Percentiles rank a stretch among this genome's conserved stretches.
Conservation (phyloP, 2,888 invertebrate species). For the Aricia artaxerxes region DNA sequence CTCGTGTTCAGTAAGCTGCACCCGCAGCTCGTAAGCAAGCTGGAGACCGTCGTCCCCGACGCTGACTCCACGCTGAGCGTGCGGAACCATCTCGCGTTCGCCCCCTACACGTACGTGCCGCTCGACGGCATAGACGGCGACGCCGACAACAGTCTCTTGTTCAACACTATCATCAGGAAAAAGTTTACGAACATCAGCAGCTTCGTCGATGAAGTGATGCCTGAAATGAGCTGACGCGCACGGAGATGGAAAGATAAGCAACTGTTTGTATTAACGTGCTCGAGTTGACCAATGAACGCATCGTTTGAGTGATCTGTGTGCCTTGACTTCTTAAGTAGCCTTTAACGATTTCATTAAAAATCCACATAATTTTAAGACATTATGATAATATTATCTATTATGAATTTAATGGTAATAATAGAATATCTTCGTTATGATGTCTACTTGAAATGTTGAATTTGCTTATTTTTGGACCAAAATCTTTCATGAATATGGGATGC, state of each 20-base stretch:
- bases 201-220: slow-evolving; percentile 55
- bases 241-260: background rate
- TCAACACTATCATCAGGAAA: slow-evolving; percentile 52
- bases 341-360: background rate
- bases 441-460: too few relatives aligned
- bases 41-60: slow-evolving; percentile 56
- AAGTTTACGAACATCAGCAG: slow-evolving; percentile 53
- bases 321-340: background rate
- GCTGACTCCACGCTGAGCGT: slow-evolving; percentile 59
- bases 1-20: slow-evolving; percentile 58
- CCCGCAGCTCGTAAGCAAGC: slow-evolving; percentile 55
- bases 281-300: background rate
- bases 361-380: too few relatives aligned
- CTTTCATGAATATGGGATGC: too few relatives aligned
- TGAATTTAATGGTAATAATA: too few relatives aligned
- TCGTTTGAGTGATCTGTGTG: background rate
- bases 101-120: slow-evolving; percentile 58
- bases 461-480: too few relatives aligned
- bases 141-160: slow-evolving; percentile 56
- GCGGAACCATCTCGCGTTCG: slow-evolving; percentile 64
- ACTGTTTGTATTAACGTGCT: background rate
- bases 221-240: slow-evolving; percentile 47
- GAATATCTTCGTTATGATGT: too few relatives aligned
- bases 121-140: slow-evolving; percentile 51
- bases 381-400: too few relatives aligned